Base-by-base conservation (phyloP, 2,113 vertebrate species). In the Hipposideros armiger region DNA sequence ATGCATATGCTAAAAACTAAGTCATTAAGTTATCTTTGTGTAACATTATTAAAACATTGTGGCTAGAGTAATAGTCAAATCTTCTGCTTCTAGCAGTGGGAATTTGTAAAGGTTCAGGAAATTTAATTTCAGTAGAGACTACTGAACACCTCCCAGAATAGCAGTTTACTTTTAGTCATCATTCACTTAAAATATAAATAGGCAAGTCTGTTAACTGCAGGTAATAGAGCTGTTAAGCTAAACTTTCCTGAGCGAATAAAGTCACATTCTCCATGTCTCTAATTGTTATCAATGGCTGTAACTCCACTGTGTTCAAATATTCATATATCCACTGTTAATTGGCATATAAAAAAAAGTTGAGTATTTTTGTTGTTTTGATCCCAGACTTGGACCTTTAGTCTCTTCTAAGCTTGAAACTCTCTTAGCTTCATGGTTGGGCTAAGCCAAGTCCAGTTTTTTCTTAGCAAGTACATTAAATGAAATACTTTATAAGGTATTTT, bases 321-420 rank as follows among this genome's bases (percentile, higher is more conserved):
- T 70, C 81, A 64, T 36, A 19, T 17, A 56, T 20, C n/a, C 16
- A 7, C 52, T 84, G 11, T 87, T 81, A 67, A 10, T 84, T 76
- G 66, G 45, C 66, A 14, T 58, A 85, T 28, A 60, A 20, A 70
- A 67, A 45, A 28, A 4, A 86, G 30, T 58, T 83, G 62, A 10
- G 30, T 76, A 28, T 47, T 20, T 50, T 87, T 45, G 80, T 81
- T 80, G 14, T 76, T 62, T 85, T 60, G 64, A 91, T 40, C 13
- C 32, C 17, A 84, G 16, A 62, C 13, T 47, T 82, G 36, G 36
- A 32, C 58, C 26, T 74, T 70, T 87, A 66, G 15, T 70, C 19
- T 70, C 45, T 95, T 86, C 66, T 73, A 73, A 86, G 9, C 15
- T 78, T 88, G 20, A 95, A 89, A 87, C 19, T 73, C 14, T 60